These are phyloP conservation scores for Amazona vittata DNA, from an alignment of 2,113 vertebrate species.

Conservation along the genomic window DNA sequence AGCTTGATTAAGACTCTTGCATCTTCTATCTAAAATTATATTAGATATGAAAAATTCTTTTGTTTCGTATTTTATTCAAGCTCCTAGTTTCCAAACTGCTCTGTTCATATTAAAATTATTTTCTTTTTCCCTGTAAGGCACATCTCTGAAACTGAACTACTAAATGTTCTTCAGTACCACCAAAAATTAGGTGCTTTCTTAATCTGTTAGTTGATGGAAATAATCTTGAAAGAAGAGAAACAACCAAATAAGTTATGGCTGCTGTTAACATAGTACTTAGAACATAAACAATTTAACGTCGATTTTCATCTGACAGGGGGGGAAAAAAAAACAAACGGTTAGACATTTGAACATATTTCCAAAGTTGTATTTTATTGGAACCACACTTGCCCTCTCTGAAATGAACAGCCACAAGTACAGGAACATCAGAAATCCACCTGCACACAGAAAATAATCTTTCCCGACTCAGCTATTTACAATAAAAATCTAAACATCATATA, in stretches of 20 bases:
- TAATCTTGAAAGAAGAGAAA: background rate
- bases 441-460: background rate
- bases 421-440: background rate
- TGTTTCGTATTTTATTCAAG: background rate
- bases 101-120: background rate
- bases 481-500: background rate
- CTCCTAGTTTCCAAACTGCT: background rate
- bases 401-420: background rate
- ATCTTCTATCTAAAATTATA: background rate
- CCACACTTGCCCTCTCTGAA: background rate
- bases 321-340: fast-evolving
- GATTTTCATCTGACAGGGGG: background rate
- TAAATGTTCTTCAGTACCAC: background rate
- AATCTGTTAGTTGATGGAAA: background rate
- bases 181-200: background rate
- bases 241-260: background rate
- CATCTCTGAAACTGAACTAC: background rate
- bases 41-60: background rate
- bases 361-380: background rate
- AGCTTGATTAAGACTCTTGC: background rate
- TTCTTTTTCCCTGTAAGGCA: background rate
- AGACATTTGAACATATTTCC: background rate
- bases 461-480: background rate
- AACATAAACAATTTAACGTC: background rate
- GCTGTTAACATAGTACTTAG: background rate